Base-by-base conservation (phyloP, 2,113 vertebrate species). In the Oncorhynchus nerka region DNA sequence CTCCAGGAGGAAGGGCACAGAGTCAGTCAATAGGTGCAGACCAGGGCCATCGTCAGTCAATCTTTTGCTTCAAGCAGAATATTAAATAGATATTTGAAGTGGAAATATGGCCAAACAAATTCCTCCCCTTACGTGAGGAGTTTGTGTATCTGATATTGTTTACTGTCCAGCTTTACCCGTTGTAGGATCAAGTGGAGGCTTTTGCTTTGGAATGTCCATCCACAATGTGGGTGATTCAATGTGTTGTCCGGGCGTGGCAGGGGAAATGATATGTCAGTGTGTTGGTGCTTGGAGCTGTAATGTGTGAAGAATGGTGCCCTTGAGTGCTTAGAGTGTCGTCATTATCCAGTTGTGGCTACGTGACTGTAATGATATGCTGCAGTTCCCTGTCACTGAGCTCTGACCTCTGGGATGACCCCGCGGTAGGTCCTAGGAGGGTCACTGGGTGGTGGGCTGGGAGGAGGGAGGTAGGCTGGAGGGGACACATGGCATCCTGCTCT, bases 391-490 rank as follows among this genome's bases (percentile, higher is more conserved):
- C 67, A 39, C 67, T 34, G 19, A 30, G 13, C 77, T 34, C 59
- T 12, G 34, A 83, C 82, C 75, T 79, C 61, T 9, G 67, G 67
- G 28, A 19, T 8, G 19, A n/a, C 30, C 68, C 48, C 19, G 64
- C 30, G 70, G 79, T 83, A 85, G 77, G 86, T 82, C 77, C 71
- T 66, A 55, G 65, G n/a, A 73, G 28, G 84, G 80, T 84, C 74
- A 26, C 15, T 5, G 51, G 19, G 62, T 9, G 8, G 34, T 39
- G 34, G 34, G 39, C 39, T 45, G 39, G 39, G 39, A 45, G 9
- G 39, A 11, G 71, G n/a, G 55, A 78, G 83, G 78, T 30, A 32
- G 45, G 64, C 30, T 75, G n/a, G 73, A 70, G 70, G 19, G 24
- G 85, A 86, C 80, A 75, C 85, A 87, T 79, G 67, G 68, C 34